Percentiles rank a stretch among this genome's conserved stretches.
Evolutionary conservation across 2,113 vertebrate genomes (phyloP).

Genomic region (Caretta caretta): DNA sequence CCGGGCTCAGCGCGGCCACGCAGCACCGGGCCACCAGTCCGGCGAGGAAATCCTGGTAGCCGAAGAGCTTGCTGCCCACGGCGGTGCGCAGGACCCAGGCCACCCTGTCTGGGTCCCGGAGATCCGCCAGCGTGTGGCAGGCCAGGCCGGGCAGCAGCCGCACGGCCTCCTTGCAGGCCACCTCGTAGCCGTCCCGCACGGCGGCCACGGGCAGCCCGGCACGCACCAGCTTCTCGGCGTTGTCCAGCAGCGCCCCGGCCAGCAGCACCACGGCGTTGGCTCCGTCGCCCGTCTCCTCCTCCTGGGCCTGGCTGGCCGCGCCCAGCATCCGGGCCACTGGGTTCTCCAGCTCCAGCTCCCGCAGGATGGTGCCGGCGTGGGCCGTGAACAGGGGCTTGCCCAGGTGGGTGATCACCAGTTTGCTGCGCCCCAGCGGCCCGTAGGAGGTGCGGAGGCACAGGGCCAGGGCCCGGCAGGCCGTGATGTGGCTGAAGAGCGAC

Average conservation of each 20-base stretch:
- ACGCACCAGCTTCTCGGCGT: not conserved
- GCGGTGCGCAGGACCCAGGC: not conserved
- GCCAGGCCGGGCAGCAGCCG: not conserved
- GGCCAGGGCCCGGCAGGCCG: constrained; percentile 6
- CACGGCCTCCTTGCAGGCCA: not conserved
- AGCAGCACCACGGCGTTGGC: constrained; percentile 7
- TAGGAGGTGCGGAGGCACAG: not conserved
- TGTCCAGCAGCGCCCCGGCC: constrained; percentile 1
- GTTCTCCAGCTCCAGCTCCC: constrained; percentile 27
- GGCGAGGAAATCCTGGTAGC: not conserved
- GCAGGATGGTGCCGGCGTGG: not conserved
- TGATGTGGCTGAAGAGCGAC: constrained; percentile 24
- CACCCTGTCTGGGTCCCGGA: not conserved
- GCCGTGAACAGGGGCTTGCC: constrained; percentile 2
- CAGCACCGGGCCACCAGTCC: constrained; percentile 6
- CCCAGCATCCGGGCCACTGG: not conserved
- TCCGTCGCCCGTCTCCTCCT: not conserved
- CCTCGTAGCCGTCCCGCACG: not conserved
- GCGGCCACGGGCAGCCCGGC: not conserved
- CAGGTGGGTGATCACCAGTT: constrained; percentile 9
- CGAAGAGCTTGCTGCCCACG: not conserved
- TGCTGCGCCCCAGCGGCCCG: constrained; percentile 27
- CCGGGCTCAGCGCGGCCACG: not conserved
- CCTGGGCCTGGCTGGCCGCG: not conserved
- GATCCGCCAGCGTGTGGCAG: not conserved